Evolutionary conservation across 1,140 invertebrate genomes (phyloP).

Genomic region (Papilio dardanus): DNA sequence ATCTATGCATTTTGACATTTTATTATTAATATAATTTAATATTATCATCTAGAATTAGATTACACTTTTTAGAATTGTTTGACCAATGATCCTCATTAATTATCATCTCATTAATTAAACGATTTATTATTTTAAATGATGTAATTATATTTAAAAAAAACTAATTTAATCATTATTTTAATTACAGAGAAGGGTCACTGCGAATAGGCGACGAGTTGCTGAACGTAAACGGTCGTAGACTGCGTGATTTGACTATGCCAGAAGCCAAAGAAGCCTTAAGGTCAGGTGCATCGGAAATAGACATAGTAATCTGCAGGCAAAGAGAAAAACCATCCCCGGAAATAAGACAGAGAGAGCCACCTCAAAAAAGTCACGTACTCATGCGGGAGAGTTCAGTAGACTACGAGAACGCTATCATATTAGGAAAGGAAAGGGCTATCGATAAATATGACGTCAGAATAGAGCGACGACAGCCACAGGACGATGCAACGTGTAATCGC

Average conservation of each 20-base stretch:
- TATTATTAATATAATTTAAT: background rate
- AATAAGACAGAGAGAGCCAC: slow-evolving; percentile 60
- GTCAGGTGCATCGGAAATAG: slow-evolving; percentile 86
- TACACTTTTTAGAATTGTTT: background rate
- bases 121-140: background rate
- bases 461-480: slow-evolving; percentile 69
- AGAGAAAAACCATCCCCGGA: slow-evolving; percentile 62
- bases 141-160: background rate
- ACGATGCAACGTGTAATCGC: slow-evolving; percentile 73
- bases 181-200: slow-evolving; percentile 88
- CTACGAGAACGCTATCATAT: slow-evolving; percentile 85
- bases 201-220: slow-evolving; percentile 91
- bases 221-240: slow-evolving; percentile 90
- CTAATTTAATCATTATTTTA: slow-evolving; percentile 36
- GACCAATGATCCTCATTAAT: background rate
- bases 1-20: background rate
- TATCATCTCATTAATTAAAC: background rate
- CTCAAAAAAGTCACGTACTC: slow-evolving; percentile 56
- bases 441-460: slow-evolving; percentile 75
- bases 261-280: slow-evolving; percentile 89
- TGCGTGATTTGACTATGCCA: slow-evolving; percentile 88
- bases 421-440: slow-evolving; percentile 77
- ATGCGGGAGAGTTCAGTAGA: slow-evolving; percentile 87
- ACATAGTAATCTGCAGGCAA: slow-evolving; percentile 87
- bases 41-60: too few relatives aligned